phyloP scores from a whole-genome alignment of 2,888 invertebrate species.

The Sisyra nigra region DNA sequence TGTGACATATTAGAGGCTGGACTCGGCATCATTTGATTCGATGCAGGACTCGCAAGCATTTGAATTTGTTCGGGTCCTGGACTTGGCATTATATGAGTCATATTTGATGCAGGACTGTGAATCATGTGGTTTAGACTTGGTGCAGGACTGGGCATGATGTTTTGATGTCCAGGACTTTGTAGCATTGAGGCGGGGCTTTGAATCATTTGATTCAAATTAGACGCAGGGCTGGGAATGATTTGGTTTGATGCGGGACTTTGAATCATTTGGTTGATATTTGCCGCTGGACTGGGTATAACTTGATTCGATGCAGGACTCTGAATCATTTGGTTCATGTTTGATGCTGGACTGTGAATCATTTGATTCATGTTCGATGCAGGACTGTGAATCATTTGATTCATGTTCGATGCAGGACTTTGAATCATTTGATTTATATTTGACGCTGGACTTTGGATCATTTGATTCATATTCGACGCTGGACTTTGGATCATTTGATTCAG shows the following conservation, averaged over 20 bases:
- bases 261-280: slow-evolving; percentile 14
- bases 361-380: slow-evolving; percentile 14
- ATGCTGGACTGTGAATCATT: slow-evolving; percentile 14
- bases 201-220: slow-evolving; percentile 16
- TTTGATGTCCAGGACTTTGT: slow-evolving; percentile 12
- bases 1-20: slow-evolving; percentile 12
- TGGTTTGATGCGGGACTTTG: slow-evolving; percentile 8
- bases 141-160: slow-evolving; percentile 17
- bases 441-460: slow-evolving; percentile 15
- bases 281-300: slow-evolving; percentile 13
- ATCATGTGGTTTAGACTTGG: slow-evolving; percentile 15
- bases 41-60: slow-evolving; percentile 17
- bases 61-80: slow-evolving; percentile 15
- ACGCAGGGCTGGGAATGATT: slow-evolving; percentile 10
- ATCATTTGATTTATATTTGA: slow-evolving; percentile 13
- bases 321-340: slow-evolving; percentile 16
- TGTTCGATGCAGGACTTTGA: slow-evolving; percentile 13
- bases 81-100: slow-evolving; percentile 12
- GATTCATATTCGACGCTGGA: slow-evolving; percentile 15
- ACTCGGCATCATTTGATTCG: slow-evolving; percentile 12
- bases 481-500: slow-evolving; percentile 15
- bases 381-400: slow-evolving; percentile 19
- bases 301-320: slow-evolving; percentile 17
- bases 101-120: slow-evolving; percentile 12
- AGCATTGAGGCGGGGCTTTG: slow-evolving; percentile 18